A percentile compares a stretch with the other conserved stretches of the same genome.
Evolutionary conservation across 2,888 invertebrate species (phyloP).

Genomic region (Eupelmus urozonus): DNA sequence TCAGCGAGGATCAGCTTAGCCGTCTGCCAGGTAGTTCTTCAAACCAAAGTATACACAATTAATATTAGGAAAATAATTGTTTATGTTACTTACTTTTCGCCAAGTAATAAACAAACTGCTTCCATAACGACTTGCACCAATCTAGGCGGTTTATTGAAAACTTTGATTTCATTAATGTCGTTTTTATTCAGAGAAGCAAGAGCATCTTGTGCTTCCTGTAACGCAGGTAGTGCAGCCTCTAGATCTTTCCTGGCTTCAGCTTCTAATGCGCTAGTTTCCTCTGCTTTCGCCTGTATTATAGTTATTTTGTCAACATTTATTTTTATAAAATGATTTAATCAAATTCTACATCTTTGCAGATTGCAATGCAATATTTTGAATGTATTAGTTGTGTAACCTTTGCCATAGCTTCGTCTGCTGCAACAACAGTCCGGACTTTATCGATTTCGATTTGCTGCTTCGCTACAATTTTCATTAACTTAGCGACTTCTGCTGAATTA

Average conservation of each 20-base stretch:
- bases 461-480: conserved; percentile 86
- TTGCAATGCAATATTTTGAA: no score
- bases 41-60: not conserved
- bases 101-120: conserved; percentile 90
- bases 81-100: conserved; percentile 83
- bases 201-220: conserved; percentile 90
- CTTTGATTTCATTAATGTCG: conserved; percentile 93
- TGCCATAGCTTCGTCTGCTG: conserved; percentile 90
- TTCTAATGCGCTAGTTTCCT: conserved; percentile 89
- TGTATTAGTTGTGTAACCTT: conserved; percentile 82
- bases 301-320: not conserved
- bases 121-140: conserved; percentile 95
- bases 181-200: conserved; percentile 91
- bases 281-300: conserved; percentile 84
- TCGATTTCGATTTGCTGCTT: conserved; percentile 90
- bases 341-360: not conserved
- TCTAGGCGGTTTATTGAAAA: conserved; percentile 92
- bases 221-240: conserved; percentile 90
- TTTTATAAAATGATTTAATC: not conserved
- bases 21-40: conserved; percentile 90
- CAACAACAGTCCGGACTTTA: conserved; percentile 87
- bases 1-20: conserved; percentile 91
- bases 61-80: not conserved
- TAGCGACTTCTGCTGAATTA: conserved; percentile 87
- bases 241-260: conserved; percentile 92